Evolutionary conservation across 2,113 vertebrate species (phyloP), one percentile per base, ranked within the genome.

Genomic region (Engystomops pustulosus): DNA sequence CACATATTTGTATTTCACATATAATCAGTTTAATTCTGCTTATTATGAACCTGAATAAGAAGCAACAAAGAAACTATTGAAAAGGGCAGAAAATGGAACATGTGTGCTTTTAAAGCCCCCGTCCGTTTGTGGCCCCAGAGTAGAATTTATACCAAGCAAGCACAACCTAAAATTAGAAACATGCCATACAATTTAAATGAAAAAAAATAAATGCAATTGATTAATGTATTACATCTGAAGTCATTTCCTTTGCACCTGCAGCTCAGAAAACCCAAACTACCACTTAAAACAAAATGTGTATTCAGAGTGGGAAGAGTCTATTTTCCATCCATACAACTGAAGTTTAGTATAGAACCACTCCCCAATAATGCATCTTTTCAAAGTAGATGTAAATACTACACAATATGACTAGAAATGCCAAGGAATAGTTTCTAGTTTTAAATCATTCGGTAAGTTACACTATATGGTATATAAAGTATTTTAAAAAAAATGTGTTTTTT

Each of bases 161-260:
- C 75, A 53, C 27, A 25, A 51, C 74, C 74, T 85, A 84, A 11
- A 71, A 60, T 83, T 68, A 89, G 65, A 68, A 86, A 27, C 58
- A 89, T 55, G 77, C 32, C 5, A 74, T 76, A 86, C 34, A 77
- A 88, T 87, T 87, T 78, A 87, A 80, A 81, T 44, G 76, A 27
- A 11, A 87, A n/a, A 87, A 85, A 80, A 86, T 78, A 78, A 87
- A 80, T 47, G 71, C 87, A 87, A 87, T 1, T 87, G 84, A 91
- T 88, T 88, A 84, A 88, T 88, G 84, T 85, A 87, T 89, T 87
- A 89, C 83, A 88, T 88, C 74, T 92, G 88, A 90, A 89, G 90
- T 88, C 41, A 91, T 90, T 92, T 91, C 89, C 83, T 88, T 89
- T 87, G 87, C 85, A 91, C 85, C 89, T 90, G 87, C 85, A 87